Evolutionary conservation across 2,113 vertebrate genomes (phyloP), one percentile per base, ranked within the genome.

Genomic region (Philantomba maxwellii): DNA sequence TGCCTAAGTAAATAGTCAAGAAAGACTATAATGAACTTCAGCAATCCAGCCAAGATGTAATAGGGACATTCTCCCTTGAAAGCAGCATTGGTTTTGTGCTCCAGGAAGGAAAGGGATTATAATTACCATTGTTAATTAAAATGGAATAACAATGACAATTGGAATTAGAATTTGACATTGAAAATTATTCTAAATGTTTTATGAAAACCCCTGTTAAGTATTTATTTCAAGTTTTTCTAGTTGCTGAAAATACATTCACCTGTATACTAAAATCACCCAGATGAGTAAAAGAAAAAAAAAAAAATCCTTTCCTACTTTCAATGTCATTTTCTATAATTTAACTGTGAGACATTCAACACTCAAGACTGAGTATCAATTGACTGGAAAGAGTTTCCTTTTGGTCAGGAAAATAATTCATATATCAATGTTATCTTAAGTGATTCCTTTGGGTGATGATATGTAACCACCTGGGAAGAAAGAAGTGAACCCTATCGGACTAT

Each of bases 391-490:
- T 53, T 97, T 95, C 97, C 86, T 96, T 97, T 97, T 96, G 93
- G 95, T 86, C 83, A 84, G 89, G 64, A 85, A 96, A 97, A 97
- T 98, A 97, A 98, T 98, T 96, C 96, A 98, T 98, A 93, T 66
- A 96, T 97, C 97, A 98, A 95, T 96, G 96, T 97, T 98, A 97
- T 98, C 95, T 97, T 97, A 98, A 97, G 91, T 93, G 92, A 96
- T 97, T 97, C 89, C 73, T 96, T 93, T 98, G 96, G 97, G 80
- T 97, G 94, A 97, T 97, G 96, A 94, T 97, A 97, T 95, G 95
- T 94, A 97, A 95, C 89, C 92, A 97, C 93, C 91, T 90, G 84
- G 83, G 96, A 96, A 97, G 93, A 97, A 94, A 96, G 96, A 97
- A 77, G 57, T 95, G 97, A 98, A 97, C 97, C 96, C 94, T 97